Percentiles rank a stretch among this genome's conserved stretches.
Evolutionary conservation across 1,140 invertebrate genomes (phyloP).

Genomic region (Protaetia brevitarsis): DNA sequence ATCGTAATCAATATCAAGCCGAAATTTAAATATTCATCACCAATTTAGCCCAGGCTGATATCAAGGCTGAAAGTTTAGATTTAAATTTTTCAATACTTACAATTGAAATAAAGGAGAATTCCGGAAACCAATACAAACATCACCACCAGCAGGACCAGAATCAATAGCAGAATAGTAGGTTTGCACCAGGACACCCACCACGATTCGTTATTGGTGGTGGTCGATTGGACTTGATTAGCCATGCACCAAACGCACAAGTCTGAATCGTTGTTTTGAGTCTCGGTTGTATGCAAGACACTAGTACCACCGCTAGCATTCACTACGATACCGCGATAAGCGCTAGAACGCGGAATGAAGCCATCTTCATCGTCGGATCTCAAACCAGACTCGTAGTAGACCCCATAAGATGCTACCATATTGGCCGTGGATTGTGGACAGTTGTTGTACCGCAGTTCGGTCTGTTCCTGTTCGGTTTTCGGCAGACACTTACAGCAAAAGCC

Average conservation of each 20-base stretch:
- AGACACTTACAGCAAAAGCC: slow-evolving; percentile 28
- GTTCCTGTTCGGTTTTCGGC: slow-evolving; percentile 23
- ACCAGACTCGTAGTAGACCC: slow-evolving; percentile 52
- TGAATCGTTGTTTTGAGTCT: slow-evolving; percentile 26
- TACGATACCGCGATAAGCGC: slow-evolving; percentile 53
- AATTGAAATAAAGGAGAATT: slow-evolving; percentile 54
- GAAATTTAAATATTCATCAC: background rate
- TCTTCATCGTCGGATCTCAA: slow-evolving; percentile 51
- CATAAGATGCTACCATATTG: slow-evolving; percentile 48
- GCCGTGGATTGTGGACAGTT: slow-evolving; percentile 34
- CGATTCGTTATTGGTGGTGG: slow-evolving; percentile 31
- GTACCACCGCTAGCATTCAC: slow-evolving; percentile 54
- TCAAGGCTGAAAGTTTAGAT: background rate
- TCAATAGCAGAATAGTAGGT: slow-evolving; percentile 49
- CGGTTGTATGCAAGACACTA: slow-evolving; percentile 42
- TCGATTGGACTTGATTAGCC: slow-evolving; percentile 12
- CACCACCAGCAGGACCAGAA: slow-evolving; percentile 50
- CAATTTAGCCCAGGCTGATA: background rate
- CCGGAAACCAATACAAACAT: slow-evolving; percentile 52
- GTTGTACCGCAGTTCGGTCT: slow-evolving; percentile 32
- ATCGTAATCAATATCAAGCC: background rate
- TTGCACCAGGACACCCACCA: slow-evolving; percentile 48
- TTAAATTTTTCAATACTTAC: slow-evolving; percentile 44
- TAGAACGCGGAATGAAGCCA: slow-evolving; percentile 50
- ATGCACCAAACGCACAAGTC: slow-evolving; percentile 34